phyloP scores from a whole-genome alignment of 2,113 vertebrate species.

The Phylloscopus whistleri region DNA sequence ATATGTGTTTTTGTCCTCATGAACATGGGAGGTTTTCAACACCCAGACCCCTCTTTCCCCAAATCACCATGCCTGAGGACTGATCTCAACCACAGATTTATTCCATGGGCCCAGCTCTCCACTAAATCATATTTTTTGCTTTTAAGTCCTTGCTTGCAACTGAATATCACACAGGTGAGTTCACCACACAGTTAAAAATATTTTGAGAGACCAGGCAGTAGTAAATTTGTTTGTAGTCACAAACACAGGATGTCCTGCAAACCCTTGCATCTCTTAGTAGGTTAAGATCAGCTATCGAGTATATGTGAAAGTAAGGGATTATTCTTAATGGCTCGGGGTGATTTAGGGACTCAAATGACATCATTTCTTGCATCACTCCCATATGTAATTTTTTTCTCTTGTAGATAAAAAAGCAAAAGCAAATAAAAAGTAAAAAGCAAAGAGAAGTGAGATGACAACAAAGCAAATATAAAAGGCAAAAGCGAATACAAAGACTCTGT shows the following conservation, averaged over 20 bases:
- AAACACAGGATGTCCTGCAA: not conserved
- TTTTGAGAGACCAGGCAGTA: not conserved
- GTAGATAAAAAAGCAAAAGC: not conserved
- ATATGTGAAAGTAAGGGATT: not conserved
- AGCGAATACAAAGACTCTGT: not conserved
- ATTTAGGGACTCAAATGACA: not conserved
- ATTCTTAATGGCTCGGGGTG: not conserved
- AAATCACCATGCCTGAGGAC: fast-evolving
- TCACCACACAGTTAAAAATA: not conserved
- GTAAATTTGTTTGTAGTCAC: not conserved
- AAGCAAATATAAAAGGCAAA: not conserved
- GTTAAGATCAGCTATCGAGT: not conserved
- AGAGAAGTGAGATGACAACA: not conserved
- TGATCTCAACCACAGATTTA: not conserved
- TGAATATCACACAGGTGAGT: not conserved
- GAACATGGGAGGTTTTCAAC: fast-evolving
- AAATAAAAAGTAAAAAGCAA: constrained; percentile 14
- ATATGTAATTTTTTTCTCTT: not conserved
- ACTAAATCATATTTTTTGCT: not conserved
- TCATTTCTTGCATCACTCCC: not conserved
- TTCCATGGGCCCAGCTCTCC: fast-evolving
- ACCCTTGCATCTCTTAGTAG: not conserved
- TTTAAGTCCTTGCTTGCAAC: not conserved
- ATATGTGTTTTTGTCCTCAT: not conserved
- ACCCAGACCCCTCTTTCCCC: not conserved